Evolutionary conservation across 2,888 invertebrate species (phyloP), one percentile per base, ranked within the genome.

Genomic region (Blastobasis lacticolella): DNA sequence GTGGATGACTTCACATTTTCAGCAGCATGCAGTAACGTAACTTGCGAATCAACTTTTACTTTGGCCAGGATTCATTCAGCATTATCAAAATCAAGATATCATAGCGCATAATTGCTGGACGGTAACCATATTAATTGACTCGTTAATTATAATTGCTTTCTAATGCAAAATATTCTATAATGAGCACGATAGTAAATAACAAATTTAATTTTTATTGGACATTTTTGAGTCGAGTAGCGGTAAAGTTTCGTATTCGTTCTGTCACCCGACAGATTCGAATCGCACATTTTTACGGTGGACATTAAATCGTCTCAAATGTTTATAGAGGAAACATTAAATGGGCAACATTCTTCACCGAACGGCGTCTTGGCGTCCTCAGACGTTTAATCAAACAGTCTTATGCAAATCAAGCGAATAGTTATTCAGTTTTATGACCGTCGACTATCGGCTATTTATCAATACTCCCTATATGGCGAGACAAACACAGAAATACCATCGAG

Each of bases 401-500:
- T 81, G 82, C 78, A 81, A 84, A 84, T 83, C 64, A 76, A 65
- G 71, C 71, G 69, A 75, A 73, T 74, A 69, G 66, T 74, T 74
- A 73, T 74, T 77, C 69, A 73, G 73, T 75, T 78, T 79, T 76
- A 81, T 74, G 69, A 77, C 69, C 65, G 68, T 60, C 65, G 67
- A 67, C 67, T 71, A 71, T 71, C 67, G 69, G 62, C 71, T 63
- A 78, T 76, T 78, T 75, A 79, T 76, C 75, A 71, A 69, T 66
- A 71, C 63, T 69, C 75, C 73, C 59, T 73, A 69, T 67, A 74
- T 66, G 71, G 73, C 55, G 59, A 63, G 62, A 65, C 67, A 66
- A 66, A 72, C 58, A 65, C 62, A 70, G 65, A 76, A 72, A 73
- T 75, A 68, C 72, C 69, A 67, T 67, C 63, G 60, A 58, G 64